Conservation (phyloP, 1,140 invertebrate genomes). For the Hormaphis cornu region DNA sequence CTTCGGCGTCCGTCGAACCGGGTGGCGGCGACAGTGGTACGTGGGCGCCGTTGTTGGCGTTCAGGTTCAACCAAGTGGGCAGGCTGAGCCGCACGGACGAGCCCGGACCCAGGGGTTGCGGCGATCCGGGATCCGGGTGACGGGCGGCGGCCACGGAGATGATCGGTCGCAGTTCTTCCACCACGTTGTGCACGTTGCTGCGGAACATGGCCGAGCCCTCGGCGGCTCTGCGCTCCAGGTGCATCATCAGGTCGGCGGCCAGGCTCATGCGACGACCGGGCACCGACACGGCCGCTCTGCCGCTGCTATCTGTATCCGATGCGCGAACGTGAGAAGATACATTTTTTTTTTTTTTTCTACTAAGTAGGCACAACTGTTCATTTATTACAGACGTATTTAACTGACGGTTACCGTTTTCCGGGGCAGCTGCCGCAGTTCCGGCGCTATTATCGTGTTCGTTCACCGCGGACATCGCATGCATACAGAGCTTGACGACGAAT, state of each 20-base stretch:
- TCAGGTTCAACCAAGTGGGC: slow-evolving; percentile 17
- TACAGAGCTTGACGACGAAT: too few relatives aligned
- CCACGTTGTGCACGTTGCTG: slow-evolving; percentile 47
- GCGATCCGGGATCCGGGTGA: slow-evolving; percentile 12
- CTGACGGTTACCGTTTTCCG: neutral
- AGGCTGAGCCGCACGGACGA: slow-evolving; percentile 16
- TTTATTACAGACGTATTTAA: neutral
- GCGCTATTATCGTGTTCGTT: too few relatives aligned
- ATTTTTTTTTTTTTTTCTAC: neutral
- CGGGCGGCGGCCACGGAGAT: slow-evolving; percentile 44
- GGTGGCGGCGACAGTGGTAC: slow-evolving; percentile 6
- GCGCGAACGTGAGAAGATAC: neutral
- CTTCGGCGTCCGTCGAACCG: slow-evolving; percentile 40
- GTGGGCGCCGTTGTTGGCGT: neutral
- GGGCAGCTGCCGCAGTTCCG: neutral
- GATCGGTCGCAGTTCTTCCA: slow-evolving; percentile 47
- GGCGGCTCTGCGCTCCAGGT: slow-evolving; percentile 41
- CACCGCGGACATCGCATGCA: too few relatives aligned
- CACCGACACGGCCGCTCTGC: neutral
- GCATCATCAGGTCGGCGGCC: slow-evolving; percentile 17
- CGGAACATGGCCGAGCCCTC: slow-evolving; percentile 45
- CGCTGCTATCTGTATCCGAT: slow-evolving; percentile 2
- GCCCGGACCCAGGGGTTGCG: neutral
- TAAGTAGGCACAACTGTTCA: neutral
- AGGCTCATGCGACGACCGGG: slow-evolving; percentile 23